A percentile compares a stretch with the other conserved stretches of the same genome.
Conservation (phyloP, 1,140 invertebrate genomes). For the Trialeurodes vaporariorum region DNA sequence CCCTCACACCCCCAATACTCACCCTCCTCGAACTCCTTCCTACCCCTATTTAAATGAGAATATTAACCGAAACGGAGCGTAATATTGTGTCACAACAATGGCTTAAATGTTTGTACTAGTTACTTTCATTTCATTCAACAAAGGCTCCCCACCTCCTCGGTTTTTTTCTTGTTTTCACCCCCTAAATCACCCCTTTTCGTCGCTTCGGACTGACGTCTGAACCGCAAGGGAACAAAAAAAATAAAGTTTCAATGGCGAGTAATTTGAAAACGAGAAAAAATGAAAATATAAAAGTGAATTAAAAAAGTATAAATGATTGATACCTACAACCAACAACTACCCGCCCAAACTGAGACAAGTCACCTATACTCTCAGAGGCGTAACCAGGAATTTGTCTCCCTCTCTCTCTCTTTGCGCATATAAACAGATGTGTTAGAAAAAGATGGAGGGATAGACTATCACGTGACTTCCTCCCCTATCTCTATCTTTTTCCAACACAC, state of each 20-base stretch:
- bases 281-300: too few species aligned
- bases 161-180: neutral
- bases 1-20: too few species aligned
- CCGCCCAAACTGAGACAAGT: too few species aligned
- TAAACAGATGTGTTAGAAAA: too few species aligned
- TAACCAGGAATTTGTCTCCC: too few species aligned
- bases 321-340: too few species aligned
- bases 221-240: neutral
- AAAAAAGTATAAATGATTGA: too few species aligned
- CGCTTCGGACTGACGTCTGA: neutral
- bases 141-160: neutral
- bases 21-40: neutral
- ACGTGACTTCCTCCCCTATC: too few species aligned
- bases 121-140: neutral
- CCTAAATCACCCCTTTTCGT: neutral
- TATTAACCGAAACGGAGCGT: neutral
- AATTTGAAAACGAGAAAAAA: neutral
- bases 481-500: too few species aligned
- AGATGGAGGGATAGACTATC: too few species aligned
- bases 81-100: neutral
- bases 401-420: too few species aligned
- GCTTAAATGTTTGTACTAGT: neutral
- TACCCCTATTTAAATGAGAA: conserved; percentile 1
- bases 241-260: neutral
- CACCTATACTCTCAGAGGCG: too few species aligned